Base-by-base conservation (phyloP, 1,140 invertebrate genomes). In the Dendroctonus valens region DNA sequence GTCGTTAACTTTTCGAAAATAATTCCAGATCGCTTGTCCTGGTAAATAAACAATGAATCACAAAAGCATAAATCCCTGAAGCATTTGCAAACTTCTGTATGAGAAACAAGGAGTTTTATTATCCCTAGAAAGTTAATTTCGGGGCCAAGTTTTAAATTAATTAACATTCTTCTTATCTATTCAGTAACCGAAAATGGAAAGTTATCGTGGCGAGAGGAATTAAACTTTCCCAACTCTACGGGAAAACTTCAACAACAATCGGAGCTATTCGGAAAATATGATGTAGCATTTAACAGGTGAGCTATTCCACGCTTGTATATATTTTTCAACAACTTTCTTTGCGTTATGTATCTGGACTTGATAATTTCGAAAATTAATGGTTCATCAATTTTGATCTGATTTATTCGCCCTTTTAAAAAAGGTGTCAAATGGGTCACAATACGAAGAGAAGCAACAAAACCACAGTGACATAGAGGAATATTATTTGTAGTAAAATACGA, bases 161-260 rank as follows among this genome's bases (percentile, higher is more conserved):
- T 68, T 68, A 68, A 68, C 66, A 68, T 68, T 68, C 66, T 67
- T 67, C 65, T 67, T 60, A 67, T 67, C 65, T 67, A 55, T 61
- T 50, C 51, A 67, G 9, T 57, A 57, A 51, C 41, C 65, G 51
- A 51, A 57, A 67, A 67, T 14, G 39, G 58, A 48, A 50, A 67
- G 57, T 67, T 66, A 59, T 66, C 54, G 51, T 51, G 51, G 61
- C 61, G 12, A 37, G 51, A 57, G 26, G 15, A 39, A 38, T 53
- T 9, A 38, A 57, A 64, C 11, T 64, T 57, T 54, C 38, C 58
- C 38, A 7, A 12, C 12, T 26, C 44, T 59, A 48, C 39, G 11
- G 42, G 26, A 26, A 26, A 59, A 14, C 44, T 59, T 41, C 44
- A 37, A 59, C 58, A 59, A 59, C 57, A 59, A 44, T 59, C 46